phyloP scores from a whole-genome alignment of 2,113 vertebrate species.

The Paratilapia polleni region DNA sequence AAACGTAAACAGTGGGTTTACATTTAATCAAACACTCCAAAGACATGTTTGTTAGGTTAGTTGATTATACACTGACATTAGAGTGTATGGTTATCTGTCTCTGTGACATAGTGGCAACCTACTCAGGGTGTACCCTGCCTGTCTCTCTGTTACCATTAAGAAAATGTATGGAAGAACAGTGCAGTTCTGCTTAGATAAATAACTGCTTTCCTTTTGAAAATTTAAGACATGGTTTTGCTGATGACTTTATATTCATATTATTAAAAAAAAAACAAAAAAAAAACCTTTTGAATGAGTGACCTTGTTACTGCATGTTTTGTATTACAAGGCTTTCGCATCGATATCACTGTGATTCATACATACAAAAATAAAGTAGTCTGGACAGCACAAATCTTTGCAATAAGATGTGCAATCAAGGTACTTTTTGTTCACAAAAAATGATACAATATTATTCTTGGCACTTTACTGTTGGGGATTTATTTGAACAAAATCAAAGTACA shows the following conservation, averaged over 20 bases:
- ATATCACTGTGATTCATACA: no score
- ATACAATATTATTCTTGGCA: not conserved
- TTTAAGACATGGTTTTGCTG: not conserved
- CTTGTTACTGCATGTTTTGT: not conserved
- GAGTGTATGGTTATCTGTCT: no score
- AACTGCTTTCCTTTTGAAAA: not conserved
- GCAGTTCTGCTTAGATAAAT: not conserved
- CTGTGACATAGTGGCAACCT: not conserved
- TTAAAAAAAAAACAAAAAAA: not conserved
- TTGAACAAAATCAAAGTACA: not conserved
- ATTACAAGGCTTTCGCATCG: not conserved
- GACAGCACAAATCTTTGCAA: not conserved
- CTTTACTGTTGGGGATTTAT: slow-evolving; percentile 2
- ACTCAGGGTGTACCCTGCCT: not conserved
- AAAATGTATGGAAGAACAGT: not conserved
- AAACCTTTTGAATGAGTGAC: not conserved
- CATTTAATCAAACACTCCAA: no score
- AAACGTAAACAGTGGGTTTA: no score
- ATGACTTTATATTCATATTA: not conserved
- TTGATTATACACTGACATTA: no score
- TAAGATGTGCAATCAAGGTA: not conserved
- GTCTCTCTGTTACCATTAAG: fast-evolving
- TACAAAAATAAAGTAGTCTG: not conserved
- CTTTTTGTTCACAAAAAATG: not conserved
- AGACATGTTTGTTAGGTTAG: no score